These are phyloP conservation scores for Dicaeum eximium DNA, from an alignment of 2,113 vertebrate genomes.

Conservation along the genomic window DNA sequence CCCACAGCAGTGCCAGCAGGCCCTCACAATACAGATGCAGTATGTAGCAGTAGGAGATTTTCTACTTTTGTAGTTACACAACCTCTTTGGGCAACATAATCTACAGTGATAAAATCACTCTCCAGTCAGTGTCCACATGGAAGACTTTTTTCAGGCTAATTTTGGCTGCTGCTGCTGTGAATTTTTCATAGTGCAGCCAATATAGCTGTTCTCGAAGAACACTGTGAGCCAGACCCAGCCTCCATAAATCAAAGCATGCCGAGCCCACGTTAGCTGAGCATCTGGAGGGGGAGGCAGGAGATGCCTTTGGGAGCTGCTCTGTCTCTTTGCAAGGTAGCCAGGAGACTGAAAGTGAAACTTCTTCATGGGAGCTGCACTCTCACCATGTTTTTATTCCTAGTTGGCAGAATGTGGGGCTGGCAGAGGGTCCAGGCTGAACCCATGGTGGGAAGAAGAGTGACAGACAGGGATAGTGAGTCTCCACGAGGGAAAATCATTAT, in stretches of 20 bases:
- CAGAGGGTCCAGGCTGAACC: background rate
- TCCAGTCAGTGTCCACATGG: background rate
- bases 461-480: background rate
- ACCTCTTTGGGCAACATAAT: background rate
- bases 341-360: slow-evolving; percentile 28
- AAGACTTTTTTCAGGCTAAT: slow-evolving; percentile 14
- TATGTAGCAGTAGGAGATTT: background rate
- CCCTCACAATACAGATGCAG: background rate
- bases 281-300: slow-evolving; percentile 2
- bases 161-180: background rate
- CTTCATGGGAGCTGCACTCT: background rate
- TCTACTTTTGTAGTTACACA: background rate
- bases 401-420: background rate
- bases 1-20: background rate
- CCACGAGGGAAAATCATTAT: background rate
- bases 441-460: background rate
- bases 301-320: slow-evolving; percentile 16
- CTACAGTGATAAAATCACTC: background rate
- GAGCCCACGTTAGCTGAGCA: background rate
- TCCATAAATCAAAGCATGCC: slow-evolving; percentile 8
- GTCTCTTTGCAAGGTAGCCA: slow-evolving; percentile 2
- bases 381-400: background rate
- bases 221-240: background rate
- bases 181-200: slow-evolving; percentile 18
- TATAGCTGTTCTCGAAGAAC: slow-evolving; percentile 21